Conservation (phyloP, 2,797 vertebrate species). For the Decapterus maruadsi region DNA sequence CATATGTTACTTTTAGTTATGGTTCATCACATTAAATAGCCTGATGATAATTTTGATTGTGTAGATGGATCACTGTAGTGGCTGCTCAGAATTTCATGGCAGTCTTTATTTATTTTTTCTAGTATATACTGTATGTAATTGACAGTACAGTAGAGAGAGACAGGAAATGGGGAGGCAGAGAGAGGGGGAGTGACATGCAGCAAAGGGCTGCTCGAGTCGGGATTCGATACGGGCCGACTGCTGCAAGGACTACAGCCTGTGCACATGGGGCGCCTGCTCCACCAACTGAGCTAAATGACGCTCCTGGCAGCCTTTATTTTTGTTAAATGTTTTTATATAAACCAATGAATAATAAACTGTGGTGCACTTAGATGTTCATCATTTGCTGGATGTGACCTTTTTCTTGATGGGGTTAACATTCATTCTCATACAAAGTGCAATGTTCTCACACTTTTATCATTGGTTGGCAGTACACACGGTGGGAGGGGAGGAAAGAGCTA, state of each 20-base stretch:
- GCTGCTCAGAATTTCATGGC: neutral
- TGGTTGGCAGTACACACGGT: conserved; percentile 39
- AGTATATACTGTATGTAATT: too few relatives aligned
- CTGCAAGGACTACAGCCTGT: too few relatives aligned
- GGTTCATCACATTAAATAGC: conserved; percentile 6
- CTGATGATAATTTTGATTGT: conserved; percentile 6
- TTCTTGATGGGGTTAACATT: conserved; percentile 54
- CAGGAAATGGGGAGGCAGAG: too few relatives aligned
- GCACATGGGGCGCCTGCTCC: too few relatives aligned
- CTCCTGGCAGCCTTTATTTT: neutral
- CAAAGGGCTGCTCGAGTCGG: too few relatives aligned
- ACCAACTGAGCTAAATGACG: too few relatives aligned
- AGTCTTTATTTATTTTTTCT: too few relatives aligned
- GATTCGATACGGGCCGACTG: too few relatives aligned
- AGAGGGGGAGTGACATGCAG: too few relatives aligned
- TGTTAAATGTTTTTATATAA: conserved; percentile 10
- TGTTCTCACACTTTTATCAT: conserved; percentile 65
- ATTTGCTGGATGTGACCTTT: conserved; percentile 59
- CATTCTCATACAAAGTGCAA: conserved; percentile 52
- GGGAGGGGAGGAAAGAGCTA: conserved; percentile 35
- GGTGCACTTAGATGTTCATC: conserved; percentile 41
- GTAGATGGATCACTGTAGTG: neutral
- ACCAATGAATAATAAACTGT: conserved; percentile 33
- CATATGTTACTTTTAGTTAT: neutral
- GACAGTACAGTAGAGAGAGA: too few relatives aligned